Percentiles rank a stretch among this genome's conserved stretches.
phyloP scores from a whole-genome alignment of 1,140 invertebrate genomes.

The Protaetia brevitarsis region DNA sequence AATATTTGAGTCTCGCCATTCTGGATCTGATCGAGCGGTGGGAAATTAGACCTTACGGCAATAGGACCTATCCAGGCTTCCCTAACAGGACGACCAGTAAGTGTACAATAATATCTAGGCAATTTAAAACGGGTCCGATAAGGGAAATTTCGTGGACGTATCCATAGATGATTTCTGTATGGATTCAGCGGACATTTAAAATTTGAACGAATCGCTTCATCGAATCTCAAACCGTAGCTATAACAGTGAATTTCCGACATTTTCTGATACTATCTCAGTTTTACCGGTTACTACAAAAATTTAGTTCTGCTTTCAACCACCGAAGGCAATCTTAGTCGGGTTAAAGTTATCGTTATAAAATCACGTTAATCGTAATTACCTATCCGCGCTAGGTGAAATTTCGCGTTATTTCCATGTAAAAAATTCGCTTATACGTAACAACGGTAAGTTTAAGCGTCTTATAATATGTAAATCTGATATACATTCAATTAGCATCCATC shows the following conservation, averaged over 20 bases:
- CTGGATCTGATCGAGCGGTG: slow-evolving; percentile 55
- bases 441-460: neutral
- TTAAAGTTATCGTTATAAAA: neutral
- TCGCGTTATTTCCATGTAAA: neutral
- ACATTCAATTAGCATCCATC: no score
- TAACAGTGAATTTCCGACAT: neutral
- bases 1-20: slow-evolving; percentile 30
- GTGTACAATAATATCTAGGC: neutral
- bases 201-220: neutral
- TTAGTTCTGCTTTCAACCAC: neutral
- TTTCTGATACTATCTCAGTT: neutral
- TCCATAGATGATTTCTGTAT: neutral
- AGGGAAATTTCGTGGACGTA: neutral
- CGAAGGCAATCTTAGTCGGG: neutral
- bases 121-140: neutral
- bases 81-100: slow-evolving; percentile 59
- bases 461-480: neutral
- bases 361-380: neutral
- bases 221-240: slow-evolving; percentile 15
- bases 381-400: neutral
- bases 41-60: slow-evolving; percentile 57
- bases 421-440: neutral
- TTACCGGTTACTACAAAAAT: neutral
- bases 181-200: neutral
- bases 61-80: slow-evolving; percentile 55